phyloP scores from a whole-genome alignment of 2,797 vertebrate species.

The Phalanger gymnotis region DNA sequence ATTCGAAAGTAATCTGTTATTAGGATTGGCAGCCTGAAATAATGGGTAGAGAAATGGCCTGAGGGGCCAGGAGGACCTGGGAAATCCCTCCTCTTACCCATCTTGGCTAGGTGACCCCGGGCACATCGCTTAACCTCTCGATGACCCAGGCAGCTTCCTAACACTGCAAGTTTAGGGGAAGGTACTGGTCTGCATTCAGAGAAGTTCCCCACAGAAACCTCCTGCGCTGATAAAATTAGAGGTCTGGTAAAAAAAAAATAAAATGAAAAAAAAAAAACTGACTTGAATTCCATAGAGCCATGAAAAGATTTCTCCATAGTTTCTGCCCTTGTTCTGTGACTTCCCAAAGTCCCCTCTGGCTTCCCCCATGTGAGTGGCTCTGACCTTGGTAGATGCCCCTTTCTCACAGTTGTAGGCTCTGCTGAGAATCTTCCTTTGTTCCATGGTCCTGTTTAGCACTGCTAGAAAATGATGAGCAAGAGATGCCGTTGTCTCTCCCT shows the following conservation, averaged over 20 bases:
- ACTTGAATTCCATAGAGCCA: not conserved
- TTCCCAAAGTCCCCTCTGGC: not conserved
- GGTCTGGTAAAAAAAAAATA: not conserved
- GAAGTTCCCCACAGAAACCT: too few species aligned
- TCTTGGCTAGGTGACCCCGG: not conserved
- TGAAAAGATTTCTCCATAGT: not conserved
- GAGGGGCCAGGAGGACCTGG: not conserved
- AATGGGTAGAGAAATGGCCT: not conserved
- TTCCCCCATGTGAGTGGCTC: not conserved
- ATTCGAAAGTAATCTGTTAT: conserved; percentile 5
- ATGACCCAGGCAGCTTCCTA: not conserved
- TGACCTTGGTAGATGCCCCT: not conserved
- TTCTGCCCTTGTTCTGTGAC: conserved; percentile 5
- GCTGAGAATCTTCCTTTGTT: not conserved
- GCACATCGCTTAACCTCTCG: not conserved
- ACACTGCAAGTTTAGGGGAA: not conserved
- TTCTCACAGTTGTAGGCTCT: not conserved
- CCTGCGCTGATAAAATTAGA: not conserved
- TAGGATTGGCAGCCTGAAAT: not conserved
- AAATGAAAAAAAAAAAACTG: not conserved
- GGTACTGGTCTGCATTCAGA: not conserved
- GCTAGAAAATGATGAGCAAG: conserved; percentile 25
- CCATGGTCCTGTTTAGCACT: not conserved
- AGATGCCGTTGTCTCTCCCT: not conserved
- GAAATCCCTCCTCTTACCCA: not conserved